Evolutionary conservation across 2,113 vertebrate species (phyloP).

Genomic region (Carlito syrichta): DNA sequence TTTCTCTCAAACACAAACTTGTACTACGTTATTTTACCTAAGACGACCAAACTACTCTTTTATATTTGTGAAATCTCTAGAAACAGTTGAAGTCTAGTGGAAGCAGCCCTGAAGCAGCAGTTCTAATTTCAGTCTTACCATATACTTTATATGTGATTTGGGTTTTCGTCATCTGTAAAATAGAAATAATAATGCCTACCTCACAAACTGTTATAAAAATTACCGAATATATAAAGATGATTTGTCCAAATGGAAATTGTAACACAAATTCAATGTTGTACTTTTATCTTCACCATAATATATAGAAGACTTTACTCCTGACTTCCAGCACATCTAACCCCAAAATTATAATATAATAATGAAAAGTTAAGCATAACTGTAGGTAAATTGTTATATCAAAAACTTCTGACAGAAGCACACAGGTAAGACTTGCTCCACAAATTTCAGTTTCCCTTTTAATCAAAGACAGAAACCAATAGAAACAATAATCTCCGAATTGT

Average conservation of each 20-base stretch:
- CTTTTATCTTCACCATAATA: neutral
- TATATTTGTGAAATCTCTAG: neutral
- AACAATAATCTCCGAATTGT: neutral
- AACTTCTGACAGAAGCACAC: neutral
- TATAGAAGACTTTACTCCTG: neutral
- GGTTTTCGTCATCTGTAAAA: neutral
- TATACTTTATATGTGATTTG: neutral
- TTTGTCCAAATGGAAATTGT: neutral
- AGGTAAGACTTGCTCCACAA: neutral
- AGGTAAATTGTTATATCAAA: neutral
- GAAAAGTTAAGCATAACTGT: neutral
- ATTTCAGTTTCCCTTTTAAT: neutral
- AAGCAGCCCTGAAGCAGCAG: too few species aligned
- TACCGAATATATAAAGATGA: neutral
- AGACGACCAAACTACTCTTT: neutral
- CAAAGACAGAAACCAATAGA: neutral
- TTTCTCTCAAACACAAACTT: neutral
- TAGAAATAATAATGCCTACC: neutral
- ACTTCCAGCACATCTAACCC: slow-evolving; percentile 7
- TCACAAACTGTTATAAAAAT: neutral
- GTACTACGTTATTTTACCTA: neutral
- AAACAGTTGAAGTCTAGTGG: neutral
- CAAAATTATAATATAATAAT: neutral
- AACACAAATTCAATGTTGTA: neutral
- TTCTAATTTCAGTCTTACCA: neutral